These are phyloP conservation scores for Corydoras maculifer DNA, from an alignment of 2,113 vertebrate species.

Conservation along the genomic window DNA sequence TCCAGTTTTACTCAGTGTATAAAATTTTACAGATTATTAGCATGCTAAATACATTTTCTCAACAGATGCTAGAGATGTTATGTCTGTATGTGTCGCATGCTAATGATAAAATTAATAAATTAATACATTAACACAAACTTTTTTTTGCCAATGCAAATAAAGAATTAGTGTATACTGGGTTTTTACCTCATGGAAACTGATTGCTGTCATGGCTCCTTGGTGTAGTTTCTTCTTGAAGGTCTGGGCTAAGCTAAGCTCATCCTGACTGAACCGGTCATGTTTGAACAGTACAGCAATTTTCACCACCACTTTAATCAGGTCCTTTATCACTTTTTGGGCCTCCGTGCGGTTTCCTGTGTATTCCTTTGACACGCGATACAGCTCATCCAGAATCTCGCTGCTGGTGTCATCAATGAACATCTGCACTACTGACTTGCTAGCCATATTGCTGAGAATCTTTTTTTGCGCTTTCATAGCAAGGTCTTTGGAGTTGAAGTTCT, in stretches of 20 bases:
- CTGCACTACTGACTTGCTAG: conserved; percentile 74
- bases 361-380: conserved; percentile 80
- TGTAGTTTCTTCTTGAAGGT: conserved; percentile 49
- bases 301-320: conserved; percentile 82
- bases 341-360: conserved; percentile 68
- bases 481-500: conserved; percentile 78
- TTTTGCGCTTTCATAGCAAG: conserved; percentile 79
- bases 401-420: conserved; percentile 83
- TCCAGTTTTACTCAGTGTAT: no score
- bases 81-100: no score
- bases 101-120: no score
- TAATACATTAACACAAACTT: no score
- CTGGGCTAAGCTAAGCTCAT: conserved; percentile 65
- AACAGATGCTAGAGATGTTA: no score
- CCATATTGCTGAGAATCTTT: conserved; percentile 82
- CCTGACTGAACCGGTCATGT: conserved; percentile 68
- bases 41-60: no score
- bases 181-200: conserved; percentile 80
- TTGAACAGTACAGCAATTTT: conserved; percentile 79
- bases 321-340: conserved; percentile 79
- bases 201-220: conserved; percentile 78
- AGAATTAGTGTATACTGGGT: background rate
- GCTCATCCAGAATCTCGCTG: conserved; percentile 82
- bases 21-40: no score
- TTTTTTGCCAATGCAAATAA: no score